Evolutionary conservation across 2,888 invertebrate species (phyloP).

Genomic region (Leucophenga maculata): DNA sequence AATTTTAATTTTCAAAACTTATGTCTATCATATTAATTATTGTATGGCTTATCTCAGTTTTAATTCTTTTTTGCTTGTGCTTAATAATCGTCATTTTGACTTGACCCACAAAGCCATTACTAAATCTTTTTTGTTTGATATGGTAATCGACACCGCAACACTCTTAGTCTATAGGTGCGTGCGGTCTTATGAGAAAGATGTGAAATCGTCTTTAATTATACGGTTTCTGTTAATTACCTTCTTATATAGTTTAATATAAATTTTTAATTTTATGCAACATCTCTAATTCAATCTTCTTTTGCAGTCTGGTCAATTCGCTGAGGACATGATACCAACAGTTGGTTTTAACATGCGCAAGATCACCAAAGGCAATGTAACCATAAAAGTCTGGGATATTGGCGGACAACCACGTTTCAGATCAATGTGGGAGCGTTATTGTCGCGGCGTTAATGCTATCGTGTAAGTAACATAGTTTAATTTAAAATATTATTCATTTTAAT

Average conservation of each 20-base stretch:
- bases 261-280: neutral
- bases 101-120: too few species aligned
- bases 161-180: too few species aligned
- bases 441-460: slow-evolving; percentile 99
- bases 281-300: slow-evolving; percentile 50
- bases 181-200: too few species aligned
- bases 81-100: too few species aligned
- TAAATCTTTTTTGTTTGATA: too few species aligned
- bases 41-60: too few species aligned
- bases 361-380: slow-evolving; percentile 99
- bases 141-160: too few species aligned
- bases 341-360: slow-evolving; percentile 99
- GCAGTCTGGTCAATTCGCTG: slow-evolving; percentile 98
- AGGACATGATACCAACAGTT: slow-evolving; percentile 99
- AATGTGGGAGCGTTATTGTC: slow-evolving; percentile 99
- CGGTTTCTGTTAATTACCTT: too few species aligned
- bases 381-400: slow-evolving; percentile 96
- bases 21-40: too few species aligned
- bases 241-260: slow-evolving; percentile 6
- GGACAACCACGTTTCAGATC: slow-evolving; percentile 99
- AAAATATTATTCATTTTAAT: neutral
- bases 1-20: too few species aligned
- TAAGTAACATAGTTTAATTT: slow-evolving; percentile 74
- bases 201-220: too few species aligned
- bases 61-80: too few species aligned